A percentile compares a stretch with the other conserved stretches of the same genome.
Evolutionary conservation across 2,113 vertebrate genomes (phyloP).

Genomic region (Lophura nycthemera): DNA sequence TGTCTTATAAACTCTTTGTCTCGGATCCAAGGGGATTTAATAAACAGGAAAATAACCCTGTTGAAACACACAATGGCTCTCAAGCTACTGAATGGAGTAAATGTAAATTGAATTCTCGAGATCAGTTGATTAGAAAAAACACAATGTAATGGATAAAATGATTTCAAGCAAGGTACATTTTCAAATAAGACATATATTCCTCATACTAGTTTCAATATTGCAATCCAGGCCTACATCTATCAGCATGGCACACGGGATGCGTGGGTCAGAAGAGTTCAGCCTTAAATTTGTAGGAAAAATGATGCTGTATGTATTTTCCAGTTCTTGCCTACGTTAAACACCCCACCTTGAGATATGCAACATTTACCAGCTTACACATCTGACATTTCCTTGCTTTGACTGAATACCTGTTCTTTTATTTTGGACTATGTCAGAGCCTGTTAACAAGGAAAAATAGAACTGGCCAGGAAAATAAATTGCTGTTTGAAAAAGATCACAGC

Average conservation of each 20-base stretch:
- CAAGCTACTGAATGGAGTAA: slow-evolving; percentile 17
- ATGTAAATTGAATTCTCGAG: not conserved
- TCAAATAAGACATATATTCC: not conserved
- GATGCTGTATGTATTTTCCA: not conserved
- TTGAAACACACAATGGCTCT: slow-evolving; percentile 29
- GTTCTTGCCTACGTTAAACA: not conserved
- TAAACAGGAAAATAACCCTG: slow-evolving; percentile 49
- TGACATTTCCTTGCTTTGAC: slow-evolving; percentile 58
- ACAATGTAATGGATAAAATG: not conserved
- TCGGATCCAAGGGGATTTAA: slow-evolving; percentile 26
- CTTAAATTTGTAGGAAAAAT: not conserved
- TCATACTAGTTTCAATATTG: not conserved
- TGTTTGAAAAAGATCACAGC: slow-evolving; percentile 52
- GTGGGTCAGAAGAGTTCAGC: not conserved
- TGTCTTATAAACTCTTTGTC: not conserved
- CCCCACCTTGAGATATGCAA: not conserved
- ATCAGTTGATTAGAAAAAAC: not conserved
- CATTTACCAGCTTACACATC: not conserved
- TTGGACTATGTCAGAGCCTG: slow-evolving; percentile 29
- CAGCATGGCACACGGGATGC: not conserved
- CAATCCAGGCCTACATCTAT: not conserved
- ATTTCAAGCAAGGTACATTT: not conserved
- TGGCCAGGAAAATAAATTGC: slow-evolving; percentile 63
- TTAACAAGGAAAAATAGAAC: slow-evolving; percentile 61
- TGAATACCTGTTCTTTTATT: slow-evolving; percentile 44